These are phyloP conservation scores for Pollenia labialis DNA, from an alignment of 2,888 invertebrate genomes.

Conservation along the genomic window DNA sequence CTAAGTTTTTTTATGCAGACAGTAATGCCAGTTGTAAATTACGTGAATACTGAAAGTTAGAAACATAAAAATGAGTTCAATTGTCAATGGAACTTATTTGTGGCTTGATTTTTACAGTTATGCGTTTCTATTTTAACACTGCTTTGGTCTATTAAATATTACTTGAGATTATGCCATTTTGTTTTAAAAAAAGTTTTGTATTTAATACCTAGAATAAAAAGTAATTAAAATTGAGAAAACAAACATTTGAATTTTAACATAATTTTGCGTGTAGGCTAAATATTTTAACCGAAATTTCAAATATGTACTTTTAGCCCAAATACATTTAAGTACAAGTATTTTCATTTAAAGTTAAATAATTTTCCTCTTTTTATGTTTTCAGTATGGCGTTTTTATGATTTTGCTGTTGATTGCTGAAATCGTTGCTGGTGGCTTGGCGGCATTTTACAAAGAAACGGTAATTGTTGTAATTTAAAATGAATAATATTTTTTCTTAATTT, in stretches of 20 bases:
- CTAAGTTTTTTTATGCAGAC: constrained; percentile 29
- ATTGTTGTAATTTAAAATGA: constrained; percentile 73
- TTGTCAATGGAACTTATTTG: constrained; percentile 23
- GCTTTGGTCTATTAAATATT: not conserved
- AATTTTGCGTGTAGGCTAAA: no score
- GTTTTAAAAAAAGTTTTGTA: no score
- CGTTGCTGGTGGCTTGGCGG: constrained; percentile 87
- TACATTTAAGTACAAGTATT: no score
- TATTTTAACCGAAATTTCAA: no score
- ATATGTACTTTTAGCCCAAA: no score
- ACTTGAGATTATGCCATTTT: not conserved
- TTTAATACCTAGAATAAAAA: no score
- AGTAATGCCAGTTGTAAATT: not conserved
- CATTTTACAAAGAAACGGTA: constrained; percentile 87
- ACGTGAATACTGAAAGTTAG: not conserved
- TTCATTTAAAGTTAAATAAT: no score
- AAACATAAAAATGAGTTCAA: not conserved
- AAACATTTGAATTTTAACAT: no score
- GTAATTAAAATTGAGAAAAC: no score
- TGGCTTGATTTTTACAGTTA: not conserved
- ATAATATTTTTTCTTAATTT: not conserved
- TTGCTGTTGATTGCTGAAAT: constrained; percentile 88
- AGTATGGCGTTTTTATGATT: constrained; percentile 89
- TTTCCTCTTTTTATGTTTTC: constrained; percentile 78
- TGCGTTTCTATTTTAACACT: not conserved